phyloP scores from a whole-genome alignment of 2,888 invertebrate species.

The Papilio gigon region DNA sequence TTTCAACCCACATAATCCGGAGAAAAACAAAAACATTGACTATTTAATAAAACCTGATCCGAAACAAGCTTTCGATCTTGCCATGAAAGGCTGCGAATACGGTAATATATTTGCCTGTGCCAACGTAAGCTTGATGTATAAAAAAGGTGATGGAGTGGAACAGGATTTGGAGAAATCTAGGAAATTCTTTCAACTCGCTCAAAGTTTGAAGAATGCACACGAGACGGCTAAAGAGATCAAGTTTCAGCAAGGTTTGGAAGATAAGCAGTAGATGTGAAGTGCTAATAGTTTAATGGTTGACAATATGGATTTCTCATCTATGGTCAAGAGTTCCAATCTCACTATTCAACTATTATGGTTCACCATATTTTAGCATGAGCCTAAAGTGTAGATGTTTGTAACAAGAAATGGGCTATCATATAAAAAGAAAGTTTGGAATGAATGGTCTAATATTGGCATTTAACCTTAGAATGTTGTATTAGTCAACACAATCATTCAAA shows the following conservation, averaged over 20 bases:
- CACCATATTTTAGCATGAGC: no score
- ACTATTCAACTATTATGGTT: no score
- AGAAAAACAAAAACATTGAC: constrained; percentile 74
- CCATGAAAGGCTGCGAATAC: constrained; percentile 90
- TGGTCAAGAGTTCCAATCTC: no score
- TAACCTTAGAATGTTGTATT: background rate
- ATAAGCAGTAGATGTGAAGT: constrained; percentile 28
- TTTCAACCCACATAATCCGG: constrained; percentile 66
- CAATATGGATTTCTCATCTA: no score
- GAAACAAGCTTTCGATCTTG: constrained; percentile 89
- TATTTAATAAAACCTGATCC: constrained; percentile 85
- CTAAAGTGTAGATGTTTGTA: no score
- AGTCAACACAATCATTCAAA: no score
- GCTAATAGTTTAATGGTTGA: constrained; percentile 2
- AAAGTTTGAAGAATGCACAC: constrained; percentile 86
- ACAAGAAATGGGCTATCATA: no score
- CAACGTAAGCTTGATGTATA: constrained; percentile 94
- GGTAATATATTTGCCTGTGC: constrained; percentile 94
- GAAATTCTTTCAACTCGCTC: constrained; percentile 86
- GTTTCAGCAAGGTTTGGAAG: constrained; percentile 82
- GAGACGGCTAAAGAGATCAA: constrained; percentile 78
- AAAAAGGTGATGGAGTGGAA: constrained; percentile 91
- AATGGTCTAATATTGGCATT: no score
- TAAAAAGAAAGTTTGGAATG: no score
- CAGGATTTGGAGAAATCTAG: constrained; percentile 87